These are phyloP conservation scores for Balaenoptera acutorostrata DNA, from an alignment of 2,113 vertebrate genomes.

Conservation along the genomic window DNA sequence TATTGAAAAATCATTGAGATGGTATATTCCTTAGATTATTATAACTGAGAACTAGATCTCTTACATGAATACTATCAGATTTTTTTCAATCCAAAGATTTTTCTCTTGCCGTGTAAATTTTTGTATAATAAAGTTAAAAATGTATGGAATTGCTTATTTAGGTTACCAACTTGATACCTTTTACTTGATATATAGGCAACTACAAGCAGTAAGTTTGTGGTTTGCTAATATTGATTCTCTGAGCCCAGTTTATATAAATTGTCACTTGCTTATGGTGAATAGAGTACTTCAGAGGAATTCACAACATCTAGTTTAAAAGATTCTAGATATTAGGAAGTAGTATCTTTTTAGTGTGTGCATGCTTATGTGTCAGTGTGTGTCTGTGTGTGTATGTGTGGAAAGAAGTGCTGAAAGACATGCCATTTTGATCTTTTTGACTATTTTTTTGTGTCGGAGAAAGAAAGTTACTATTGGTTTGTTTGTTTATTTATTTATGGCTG, in stretches of 20 bases:
- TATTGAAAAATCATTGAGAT: not conserved
- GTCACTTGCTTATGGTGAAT: not conserved
- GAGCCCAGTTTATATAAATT: not conserved
- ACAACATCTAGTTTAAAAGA: not conserved
- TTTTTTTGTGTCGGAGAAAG: conserved; percentile 25
- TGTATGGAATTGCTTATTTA: not conserved
- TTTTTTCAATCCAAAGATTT: not conserved
- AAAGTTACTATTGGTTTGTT: conserved; percentile 42
- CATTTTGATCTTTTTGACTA: not conserved
- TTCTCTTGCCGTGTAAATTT: not conserved
- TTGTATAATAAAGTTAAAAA: not conserved
- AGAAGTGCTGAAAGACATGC: not conserved
- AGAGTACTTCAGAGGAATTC: not conserved
- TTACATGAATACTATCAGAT: not conserved
- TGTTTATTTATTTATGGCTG: no score
- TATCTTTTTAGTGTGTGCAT: not conserved
- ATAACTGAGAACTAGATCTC: not conserved
- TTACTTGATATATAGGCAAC: not conserved
- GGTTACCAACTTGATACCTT: not conserved
- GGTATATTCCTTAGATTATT: not conserved
- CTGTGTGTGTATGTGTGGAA: not conserved
- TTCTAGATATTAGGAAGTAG: not conserved
- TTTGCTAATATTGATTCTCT: not conserved
- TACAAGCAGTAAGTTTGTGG: not conserved
- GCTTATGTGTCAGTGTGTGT: not conserved